Base-by-base conservation (phyloP, 2,797 vertebrate species). In the Cynopterus sphinx region DNA sequence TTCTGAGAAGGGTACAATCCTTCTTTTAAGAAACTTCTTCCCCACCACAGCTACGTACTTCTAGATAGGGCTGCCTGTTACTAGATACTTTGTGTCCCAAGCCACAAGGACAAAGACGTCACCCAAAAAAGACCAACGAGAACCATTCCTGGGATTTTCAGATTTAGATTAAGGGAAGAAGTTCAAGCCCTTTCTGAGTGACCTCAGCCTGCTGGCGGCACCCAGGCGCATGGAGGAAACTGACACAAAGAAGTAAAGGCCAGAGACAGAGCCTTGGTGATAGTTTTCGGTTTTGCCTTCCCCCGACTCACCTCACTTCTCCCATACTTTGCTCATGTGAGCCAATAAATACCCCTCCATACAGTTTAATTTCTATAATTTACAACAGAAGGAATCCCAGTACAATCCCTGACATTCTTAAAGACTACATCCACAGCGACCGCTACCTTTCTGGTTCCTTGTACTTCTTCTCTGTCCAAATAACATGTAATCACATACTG, bases 21-120 rank as follows among this genome's bases (percentile, higher is more conserved):
- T 87, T 71, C 51, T 71, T 61, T 81, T 90, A 59, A 74, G 70
- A 90, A 71, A 53, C 21, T 33, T 95, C 79, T 82, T 79, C 28
- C 24, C 49, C 33, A 49, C 9, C 21, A 41, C 70, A 73, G 43
- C 6, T 6, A 51, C 9, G 11, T 53, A 78, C 53, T 85, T 93
- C 83, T 41, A 90, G 11, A 61, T 12, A 31, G 13, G n/a, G 26
- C 19, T 95, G 39, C 68, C 39, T 61, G 16, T 75, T 17, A 77
- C 41, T 71, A 77, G 15, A 24, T 26, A 75, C 87, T 63, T 7
- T 86, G 51, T 59, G 65, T 13, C 17, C 1, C 68, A 22, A 2
- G 61, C 59, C 91, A 28, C 57, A 53, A 78, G 36, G 8, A 82
- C 21, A 46, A n/a, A 36, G 26, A 21, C 4, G 21, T 79, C 68